Conservation (phyloP, 1,140 invertebrate genomes). For the Odontomachus brunneus region DNA sequence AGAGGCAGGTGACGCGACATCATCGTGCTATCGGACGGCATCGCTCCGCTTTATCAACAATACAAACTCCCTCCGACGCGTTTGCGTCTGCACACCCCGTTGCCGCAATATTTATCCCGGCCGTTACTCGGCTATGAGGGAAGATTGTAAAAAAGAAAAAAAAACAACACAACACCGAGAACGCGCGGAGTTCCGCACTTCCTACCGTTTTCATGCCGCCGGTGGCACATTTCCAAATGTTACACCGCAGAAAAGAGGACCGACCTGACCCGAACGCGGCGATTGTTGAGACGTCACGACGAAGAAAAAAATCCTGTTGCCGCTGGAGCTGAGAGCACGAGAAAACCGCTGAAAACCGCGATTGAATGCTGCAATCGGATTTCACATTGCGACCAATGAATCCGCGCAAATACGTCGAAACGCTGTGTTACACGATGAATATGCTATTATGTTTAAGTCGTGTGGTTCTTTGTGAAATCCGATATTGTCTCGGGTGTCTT, state of each 20-base stretch:
- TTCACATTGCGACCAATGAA: slow-evolving; percentile 4
- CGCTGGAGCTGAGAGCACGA: slow-evolving; percentile 12
- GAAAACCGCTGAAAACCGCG: background rate
- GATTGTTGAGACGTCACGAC: slow-evolving; percentile 43
- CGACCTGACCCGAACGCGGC: slow-evolving; percentile 22
- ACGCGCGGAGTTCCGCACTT: background rate
- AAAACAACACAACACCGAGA: slow-evolving; percentile 3
- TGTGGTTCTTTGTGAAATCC: background rate
- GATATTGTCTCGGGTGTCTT: background rate
- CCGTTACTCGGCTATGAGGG: slow-evolving; percentile 4
- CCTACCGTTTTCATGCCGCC: slow-evolving; percentile 26
- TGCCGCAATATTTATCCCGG: slow-evolving; percentile 49
- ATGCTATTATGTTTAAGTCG: too few relatives aligned
- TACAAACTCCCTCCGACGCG: slow-evolving; percentile 18
- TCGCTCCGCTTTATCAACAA: slow-evolving; percentile 52
- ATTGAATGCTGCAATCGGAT: slow-evolving; percentile 16
- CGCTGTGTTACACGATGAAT: too few relatives aligned
- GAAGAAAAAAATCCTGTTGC: slow-evolving; percentile 35
- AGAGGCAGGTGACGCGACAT: slow-evolving; percentile 11
- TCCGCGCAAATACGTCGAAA: background rate
- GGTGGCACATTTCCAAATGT: slow-evolving; percentile 42
- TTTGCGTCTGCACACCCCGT: slow-evolving; percentile 29
- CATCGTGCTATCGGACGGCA: slow-evolving; percentile 8
- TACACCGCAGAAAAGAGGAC: slow-evolving; percentile 29
- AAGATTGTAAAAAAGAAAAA: slow-evolving; percentile 16